Base-by-base conservation (phyloP, 2,888 invertebrate genomes). In the Chamaedrilus cognettii region DNA sequence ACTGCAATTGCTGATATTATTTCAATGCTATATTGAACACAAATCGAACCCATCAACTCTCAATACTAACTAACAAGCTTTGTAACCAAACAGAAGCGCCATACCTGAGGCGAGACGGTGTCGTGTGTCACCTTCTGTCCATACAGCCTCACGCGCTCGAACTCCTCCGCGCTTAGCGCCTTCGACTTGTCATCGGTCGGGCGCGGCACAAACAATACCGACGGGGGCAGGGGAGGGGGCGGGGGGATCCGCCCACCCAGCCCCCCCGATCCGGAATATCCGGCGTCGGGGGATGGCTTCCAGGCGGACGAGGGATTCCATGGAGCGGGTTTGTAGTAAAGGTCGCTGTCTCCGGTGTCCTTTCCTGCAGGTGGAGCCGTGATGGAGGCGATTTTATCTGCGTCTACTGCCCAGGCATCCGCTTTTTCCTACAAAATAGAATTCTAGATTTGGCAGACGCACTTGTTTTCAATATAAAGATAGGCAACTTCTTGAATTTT, bases 121-220 rank as follows among this genome's bases (percentile, higher is more conserved):
- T 72, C 73, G 67, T 81, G 81, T 51, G 78, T 77, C 56, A 75
- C 77, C 72, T 79, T 80, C 55, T 77, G 72, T 55, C 70, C 67
- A 33, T 68, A 70, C 52, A 82, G 69, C 33, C 80, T 71, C 59
- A 80, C 70, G 35, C 75, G 70, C 74, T 83, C 82, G 60, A 81
- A 79, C 74, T 83, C 79, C 28, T 80, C 77, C 64, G 76, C 75
- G 60, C 79, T 77, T 69, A 82, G 69, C 31, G 69, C 66, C 3
- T 69, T 67, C 11, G 61, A 59, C 63, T 69, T 67, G 30, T 66
- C 69, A n/a, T 70, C 60, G n/a, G n/a, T n/a, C 11, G 15, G 15
- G 11, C 55, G 11, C 26, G 55, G 55, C n/a, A 64, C 60, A 49
- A 65, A 65, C 23, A 64, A 35, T 26, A 64, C 42, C n/a, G 56